Conservation (phyloP, 2,113 vertebrate species). For the Xiphophorus couchianus region DNA sequence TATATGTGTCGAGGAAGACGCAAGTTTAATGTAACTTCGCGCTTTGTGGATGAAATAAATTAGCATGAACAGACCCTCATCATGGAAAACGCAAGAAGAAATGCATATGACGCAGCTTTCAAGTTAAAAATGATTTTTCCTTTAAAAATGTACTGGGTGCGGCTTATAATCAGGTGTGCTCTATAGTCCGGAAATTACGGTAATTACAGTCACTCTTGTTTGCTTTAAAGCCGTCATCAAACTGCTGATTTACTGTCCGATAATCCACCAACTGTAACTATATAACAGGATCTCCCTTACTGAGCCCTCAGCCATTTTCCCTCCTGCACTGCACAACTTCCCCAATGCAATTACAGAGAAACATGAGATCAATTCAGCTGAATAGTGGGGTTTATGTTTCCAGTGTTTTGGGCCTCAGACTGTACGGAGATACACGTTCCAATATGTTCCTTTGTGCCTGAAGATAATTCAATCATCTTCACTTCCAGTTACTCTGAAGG, state of each 20-base stretch:
- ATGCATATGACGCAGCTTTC: too few relatives aligned
- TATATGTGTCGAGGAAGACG: too few relatives aligned
- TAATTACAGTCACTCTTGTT: neutral
- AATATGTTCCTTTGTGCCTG: constrained; percentile 60
- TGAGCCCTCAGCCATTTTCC: constrained; percentile 41
- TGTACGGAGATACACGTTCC: constrained; percentile 53
- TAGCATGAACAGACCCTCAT: too few relatives aligned
- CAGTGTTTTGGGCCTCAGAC: constrained; percentile 35
- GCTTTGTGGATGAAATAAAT: too few relatives aligned
- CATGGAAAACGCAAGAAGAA: too few relatives aligned
- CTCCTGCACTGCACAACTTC: constrained; percentile 36
- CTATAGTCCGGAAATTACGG: too few relatives aligned
- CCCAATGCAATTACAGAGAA: constrained; percentile 67
- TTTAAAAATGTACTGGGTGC: too few relatives aligned
- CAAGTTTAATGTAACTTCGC: too few relatives aligned
- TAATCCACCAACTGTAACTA: constrained; percentile 24
- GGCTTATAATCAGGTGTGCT: too few relatives aligned
- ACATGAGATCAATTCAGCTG: constrained; percentile 63
- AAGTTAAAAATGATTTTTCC: too few relatives aligned
- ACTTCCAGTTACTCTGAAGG: constrained; percentile 63
- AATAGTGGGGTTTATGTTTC: constrained; percentile 61
- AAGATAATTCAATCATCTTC: constrained; percentile 68
- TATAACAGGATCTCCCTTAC: constrained; percentile 28
- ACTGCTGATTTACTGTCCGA: constrained; percentile 7
- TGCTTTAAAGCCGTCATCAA: neutral